Conservation (phyloP, 2,113 vertebrate genomes). For the Tachuris rubrigastra region DNA sequence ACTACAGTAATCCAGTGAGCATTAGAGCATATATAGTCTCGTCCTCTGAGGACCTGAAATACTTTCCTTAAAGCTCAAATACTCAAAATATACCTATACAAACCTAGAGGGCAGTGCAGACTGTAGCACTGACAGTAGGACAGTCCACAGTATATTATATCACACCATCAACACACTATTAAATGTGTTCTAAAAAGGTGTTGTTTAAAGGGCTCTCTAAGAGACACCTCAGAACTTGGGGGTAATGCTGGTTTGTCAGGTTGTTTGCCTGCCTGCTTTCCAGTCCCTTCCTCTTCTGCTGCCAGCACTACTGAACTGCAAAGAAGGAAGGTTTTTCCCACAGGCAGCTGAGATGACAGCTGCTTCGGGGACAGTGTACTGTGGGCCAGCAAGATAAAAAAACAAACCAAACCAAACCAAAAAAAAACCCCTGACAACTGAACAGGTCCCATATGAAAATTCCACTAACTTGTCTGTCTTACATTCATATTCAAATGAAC, state of each 20-base stretch:
- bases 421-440: background rate
- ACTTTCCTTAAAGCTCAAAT: background rate
- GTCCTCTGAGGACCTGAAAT: background rate
- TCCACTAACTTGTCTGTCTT: background rate
- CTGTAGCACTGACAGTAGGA: background rate
- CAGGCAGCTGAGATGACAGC: background rate
- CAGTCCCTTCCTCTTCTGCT: background rate
- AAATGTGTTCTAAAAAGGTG: background rate
- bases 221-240: background rate
- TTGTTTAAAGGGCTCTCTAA: background rate
- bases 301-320: background rate
- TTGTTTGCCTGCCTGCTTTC: background rate
- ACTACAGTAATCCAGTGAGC: background rate
- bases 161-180: background rate
- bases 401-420: background rate
- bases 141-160: background rate
- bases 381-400: background rate
- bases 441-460: background rate
- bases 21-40: background rate
- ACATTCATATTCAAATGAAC: background rate
- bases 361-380: background rate
- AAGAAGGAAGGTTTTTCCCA: background rate
- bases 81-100: background rate
- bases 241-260: background rate
- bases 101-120: background rate